phyloP scores from a whole-genome alignment of 2,113 vertebrate genomes.

The Otolemur garnettii region DNA sequence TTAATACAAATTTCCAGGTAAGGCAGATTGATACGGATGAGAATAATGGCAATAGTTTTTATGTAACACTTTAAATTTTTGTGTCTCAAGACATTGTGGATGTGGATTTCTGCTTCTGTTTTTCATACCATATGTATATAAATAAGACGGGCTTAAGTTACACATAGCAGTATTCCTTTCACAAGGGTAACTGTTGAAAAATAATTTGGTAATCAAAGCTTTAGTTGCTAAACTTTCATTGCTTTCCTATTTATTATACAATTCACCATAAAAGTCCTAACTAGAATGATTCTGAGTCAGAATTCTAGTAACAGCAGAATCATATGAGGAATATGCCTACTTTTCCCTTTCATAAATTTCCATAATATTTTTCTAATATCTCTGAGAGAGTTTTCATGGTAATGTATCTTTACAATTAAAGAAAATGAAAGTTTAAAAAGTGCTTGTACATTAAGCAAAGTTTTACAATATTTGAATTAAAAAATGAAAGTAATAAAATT shows the following conservation, averaged over 20 bases:
- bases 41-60: not conserved
- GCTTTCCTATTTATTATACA: not conserved
- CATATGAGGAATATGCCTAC: not conserved
- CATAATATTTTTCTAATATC: not conserved
- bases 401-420: not conserved
- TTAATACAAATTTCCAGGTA: not conserved
- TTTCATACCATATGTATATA: not conserved
- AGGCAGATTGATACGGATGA: not conserved
- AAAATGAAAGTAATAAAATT: not conserved
- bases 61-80: not conserved
- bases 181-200: slow-evolving; percentile 3
- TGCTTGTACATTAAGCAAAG: not conserved
- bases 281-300: not conserved
- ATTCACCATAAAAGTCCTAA: not conserved
- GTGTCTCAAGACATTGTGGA: not conserved
- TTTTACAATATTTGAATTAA: not conserved
- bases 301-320: not conserved
- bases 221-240: slow-evolving; percentile 1
- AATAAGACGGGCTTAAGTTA: not conserved
- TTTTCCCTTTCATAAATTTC: not conserved
- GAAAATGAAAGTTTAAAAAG: not conserved
- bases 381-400: not conserved
- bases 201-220: not conserved
- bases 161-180: slow-evolving; percentile 26
- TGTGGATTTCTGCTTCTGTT: not conserved